Evolutionary conservation across 2,888 invertebrate species (phyloP), one percentile per base, ranked within the genome.

Genomic region (Macaria liturata): DNA sequence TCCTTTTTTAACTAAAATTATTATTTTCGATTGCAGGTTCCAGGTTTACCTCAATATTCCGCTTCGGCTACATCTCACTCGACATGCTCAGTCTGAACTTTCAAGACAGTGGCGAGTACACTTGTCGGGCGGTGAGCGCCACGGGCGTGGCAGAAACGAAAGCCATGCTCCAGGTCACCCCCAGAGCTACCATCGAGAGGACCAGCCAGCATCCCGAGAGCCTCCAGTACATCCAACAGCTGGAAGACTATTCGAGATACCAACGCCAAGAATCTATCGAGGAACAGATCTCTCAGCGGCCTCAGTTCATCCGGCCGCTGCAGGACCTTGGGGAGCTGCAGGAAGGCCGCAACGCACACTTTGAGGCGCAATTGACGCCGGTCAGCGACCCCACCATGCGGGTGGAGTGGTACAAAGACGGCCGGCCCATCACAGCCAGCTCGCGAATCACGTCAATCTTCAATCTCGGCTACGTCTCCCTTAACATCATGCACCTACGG

Each of bases 381-480:
- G 97, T 98, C 53, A 97, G 97, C 76, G 98, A 98, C 82, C 96
- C 98, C 55, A 96, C 96, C 47, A 97, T 98, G 97, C 95, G 96
- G 91, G 97, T 97, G 79, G 97, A 98, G 90, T 98, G 98, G 98
- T 97, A 96, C 92, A 97, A 97, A 92, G 97, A 97, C 94, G 98
- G 98, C 71, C 94, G 95, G 85, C 95, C 98, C 34, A 96, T 99
- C 78, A 98, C 98, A 91, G 98, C 98, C 83, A 98, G 99, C 92
- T 98, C 98, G 85, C 95, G 98, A 92, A 98, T 98, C 92, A 97
- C 97, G 85, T 97, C 98, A 86, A 97, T 98, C 94, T 98, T 98
- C 95, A 99, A 98, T 95, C 98, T 99, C 95, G 98, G 98, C 86
- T 98, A 98, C 94, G 98, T 98, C 93, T 98, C 98, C 93, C 96